Conservation (phyloP, 2,113 vertebrate species). For the Hippocampus zosterae region DNA sequence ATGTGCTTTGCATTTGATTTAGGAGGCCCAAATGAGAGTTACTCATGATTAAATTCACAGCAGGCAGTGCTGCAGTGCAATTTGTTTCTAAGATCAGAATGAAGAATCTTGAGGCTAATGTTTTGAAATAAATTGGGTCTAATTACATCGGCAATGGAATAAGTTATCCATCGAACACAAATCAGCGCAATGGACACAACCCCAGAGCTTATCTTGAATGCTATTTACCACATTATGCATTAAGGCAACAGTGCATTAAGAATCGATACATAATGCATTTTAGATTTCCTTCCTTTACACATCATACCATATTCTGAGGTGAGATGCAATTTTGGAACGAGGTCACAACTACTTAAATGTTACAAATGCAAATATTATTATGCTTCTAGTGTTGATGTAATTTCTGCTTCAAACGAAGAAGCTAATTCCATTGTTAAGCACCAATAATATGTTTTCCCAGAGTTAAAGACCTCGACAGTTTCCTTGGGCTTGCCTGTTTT, state of each 20-base stretch:
- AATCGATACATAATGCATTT: constrained; percentile 32
- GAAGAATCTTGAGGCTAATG: constrained; percentile 33
- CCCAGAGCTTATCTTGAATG: constrained; percentile 17
- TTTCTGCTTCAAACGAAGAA: constrained; percentile 23
- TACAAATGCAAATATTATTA: neutral
- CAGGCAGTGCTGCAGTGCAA: constrained; percentile 25
- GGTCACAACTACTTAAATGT: constrained; percentile 5
- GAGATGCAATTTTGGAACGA: neutral
- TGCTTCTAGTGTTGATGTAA: constrained; percentile 3
- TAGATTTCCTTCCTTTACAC: constrained; percentile 9
- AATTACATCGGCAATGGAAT: constrained; percentile 46
- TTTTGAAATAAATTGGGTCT: constrained; percentile 44
- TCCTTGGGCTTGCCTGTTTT: constrained; percentile 53
- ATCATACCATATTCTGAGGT: neutral
- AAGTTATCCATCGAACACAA: constrained; percentile 41
- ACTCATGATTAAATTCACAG: constrained; percentile 34
- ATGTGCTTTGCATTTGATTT: constrained; percentile 41
- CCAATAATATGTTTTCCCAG: constrained; percentile 33
- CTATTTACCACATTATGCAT: constrained; percentile 38
- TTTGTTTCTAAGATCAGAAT: constrained; percentile 25
- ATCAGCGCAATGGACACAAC: constrained; percentile 14
- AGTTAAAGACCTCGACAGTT: constrained; percentile 42
- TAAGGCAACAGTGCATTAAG: constrained; percentile 29
- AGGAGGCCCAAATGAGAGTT: constrained; percentile 25
- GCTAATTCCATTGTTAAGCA: constrained; percentile 34